Conservation (phyloP, 2,888 invertebrate species). For the Drosophila nigricruria region DNA sequence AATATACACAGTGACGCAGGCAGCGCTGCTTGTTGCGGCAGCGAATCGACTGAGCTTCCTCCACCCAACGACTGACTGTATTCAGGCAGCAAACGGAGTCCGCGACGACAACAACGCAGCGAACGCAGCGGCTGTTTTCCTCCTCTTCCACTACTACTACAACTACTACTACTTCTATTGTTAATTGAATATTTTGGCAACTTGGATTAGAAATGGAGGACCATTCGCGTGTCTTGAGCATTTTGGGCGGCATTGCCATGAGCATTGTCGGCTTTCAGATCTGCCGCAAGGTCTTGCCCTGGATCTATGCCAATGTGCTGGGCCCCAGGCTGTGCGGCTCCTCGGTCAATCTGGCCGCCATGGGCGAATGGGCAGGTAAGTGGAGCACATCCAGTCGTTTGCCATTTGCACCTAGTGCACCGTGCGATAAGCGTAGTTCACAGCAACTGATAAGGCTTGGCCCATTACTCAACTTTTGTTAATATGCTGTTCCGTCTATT, state of each 20-base stretch:
- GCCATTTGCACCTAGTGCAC: slow-evolving; percentile 40
- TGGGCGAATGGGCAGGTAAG: slow-evolving; percentile 94
- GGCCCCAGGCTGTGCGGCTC: slow-evolving; percentile 87
- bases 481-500: slow-evolving; percentile 70
- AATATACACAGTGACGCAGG: slow-evolving; percentile 8
- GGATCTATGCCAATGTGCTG: slow-evolving; percentile 85
- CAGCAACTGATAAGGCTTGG: slow-evolving; percentile 26
- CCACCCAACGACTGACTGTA: neutral
- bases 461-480: slow-evolving; percentile 20
- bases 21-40: slow-evolving; percentile 27
- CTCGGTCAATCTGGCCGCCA: slow-evolving; percentile 88
- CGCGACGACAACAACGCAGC: slow-evolving; percentile 26
- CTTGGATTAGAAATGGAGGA: slow-evolving; percentile 60
- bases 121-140: slow-evolving; percentile 11
- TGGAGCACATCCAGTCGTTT: slow-evolving; percentile 49
- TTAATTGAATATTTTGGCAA: slow-evolving; percentile 1
- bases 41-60: slow-evolving; percentile 15
- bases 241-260: slow-evolving; percentile 76
- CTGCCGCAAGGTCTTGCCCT: slow-evolving; percentile 83
- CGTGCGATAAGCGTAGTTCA: slow-evolving; percentile 27
- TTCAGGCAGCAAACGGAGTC: slow-evolving; percentile 45
- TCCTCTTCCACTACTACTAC: neutral
- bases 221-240: slow-evolving; percentile 54
- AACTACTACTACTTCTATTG: neutral
- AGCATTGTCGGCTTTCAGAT: slow-evolving; percentile 83